These are phyloP conservation scores for Siniperca knerii DNA, from an alignment of 2,113 vertebrate genomes.

Conservation along the genomic window DNA sequence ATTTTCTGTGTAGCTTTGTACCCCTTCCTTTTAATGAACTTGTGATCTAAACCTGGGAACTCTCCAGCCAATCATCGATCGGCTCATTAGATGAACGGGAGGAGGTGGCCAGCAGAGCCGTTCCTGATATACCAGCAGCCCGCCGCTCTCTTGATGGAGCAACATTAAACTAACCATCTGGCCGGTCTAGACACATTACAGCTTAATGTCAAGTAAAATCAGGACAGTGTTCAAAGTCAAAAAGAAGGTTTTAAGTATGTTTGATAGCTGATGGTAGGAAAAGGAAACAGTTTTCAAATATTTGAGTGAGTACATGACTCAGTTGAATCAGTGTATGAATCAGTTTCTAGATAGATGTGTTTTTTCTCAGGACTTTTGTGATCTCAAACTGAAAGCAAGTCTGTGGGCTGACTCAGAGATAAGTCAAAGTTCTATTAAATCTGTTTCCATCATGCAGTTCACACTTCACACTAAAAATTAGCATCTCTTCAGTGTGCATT, in stretches of 20 bases:
- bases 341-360: not conserved
- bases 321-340: conserved; percentile 26
- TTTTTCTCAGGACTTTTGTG: not conserved
- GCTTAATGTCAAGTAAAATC: conserved; percentile 44
- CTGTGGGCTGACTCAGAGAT: not conserved
- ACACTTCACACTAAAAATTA: not conserved
- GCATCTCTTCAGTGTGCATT: not conserved
- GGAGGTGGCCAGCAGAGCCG: conserved; percentile 13
- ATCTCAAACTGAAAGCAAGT: conserved; percentile 20
- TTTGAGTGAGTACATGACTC: not conserved
- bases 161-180: conserved; percentile 74
- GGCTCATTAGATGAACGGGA: conserved; percentile 54
- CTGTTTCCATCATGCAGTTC: not conserved
- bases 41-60: conserved; percentile 35
- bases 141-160: conserved; percentile 33
- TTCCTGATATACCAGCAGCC: conserved; percentile 29
- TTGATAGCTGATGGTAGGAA: conserved; percentile 5
- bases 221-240: conserved; percentile 30
- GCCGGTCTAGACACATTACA: conserved; percentile 60
- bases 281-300: conserved; percentile 15
- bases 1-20: conserved; percentile 29
- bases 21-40: conserved; percentile 48
- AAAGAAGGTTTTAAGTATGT: conserved; percentile 13
- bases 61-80: conserved; percentile 43
- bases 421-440: conserved; percentile 11